Conservation (phyloP, 2,888 invertebrate genomes). For the Notocelia uddmanniana region DNA sequence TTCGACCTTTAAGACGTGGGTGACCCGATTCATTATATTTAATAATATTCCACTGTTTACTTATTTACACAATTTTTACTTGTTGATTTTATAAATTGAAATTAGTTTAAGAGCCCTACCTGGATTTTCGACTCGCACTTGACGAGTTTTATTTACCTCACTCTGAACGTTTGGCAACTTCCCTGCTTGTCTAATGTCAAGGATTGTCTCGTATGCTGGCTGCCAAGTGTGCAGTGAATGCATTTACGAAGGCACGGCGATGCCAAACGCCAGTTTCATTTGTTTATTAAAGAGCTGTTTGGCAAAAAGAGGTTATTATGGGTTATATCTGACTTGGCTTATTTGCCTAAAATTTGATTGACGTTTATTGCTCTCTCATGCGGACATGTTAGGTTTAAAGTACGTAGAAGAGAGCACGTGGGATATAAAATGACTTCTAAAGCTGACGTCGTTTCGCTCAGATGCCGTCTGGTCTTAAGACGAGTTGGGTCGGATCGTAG, state of each 20-base stretch:
- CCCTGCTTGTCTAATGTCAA: slow-evolving; percentile 6
- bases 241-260: slow-evolving; percentile 1
- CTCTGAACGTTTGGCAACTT: neutral
- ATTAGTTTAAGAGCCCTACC: neutral
- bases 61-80: neutral
- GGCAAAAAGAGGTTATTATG: neutral
- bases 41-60: too few relatives aligned
- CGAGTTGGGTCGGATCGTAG: too few relatives aligned
- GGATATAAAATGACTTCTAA: too few relatives aligned
- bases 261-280: slow-evolving; percentile 2
- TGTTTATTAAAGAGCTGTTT: neutral
- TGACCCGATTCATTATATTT: too few relatives aligned
- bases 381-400: too few relatives aligned
- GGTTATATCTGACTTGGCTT: neutral
- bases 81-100: neutral
- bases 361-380: neutral
- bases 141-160: slow-evolving; percentile 1
- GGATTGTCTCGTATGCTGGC: neutral
- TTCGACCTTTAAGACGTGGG: too few relatives aligned
- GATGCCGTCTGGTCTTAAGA: too few relatives aligned
- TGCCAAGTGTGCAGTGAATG: slow-evolving; percentile 4
- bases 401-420: too few relatives aligned
- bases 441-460: too few relatives aligned
- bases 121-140: neutral
- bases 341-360: neutral